Evolutionary conservation across 92 coral and sea anemone genomes (phyloP), one percentile per base, ranked within the genome.

Genomic region (Heteractis magnifica): DNA sequence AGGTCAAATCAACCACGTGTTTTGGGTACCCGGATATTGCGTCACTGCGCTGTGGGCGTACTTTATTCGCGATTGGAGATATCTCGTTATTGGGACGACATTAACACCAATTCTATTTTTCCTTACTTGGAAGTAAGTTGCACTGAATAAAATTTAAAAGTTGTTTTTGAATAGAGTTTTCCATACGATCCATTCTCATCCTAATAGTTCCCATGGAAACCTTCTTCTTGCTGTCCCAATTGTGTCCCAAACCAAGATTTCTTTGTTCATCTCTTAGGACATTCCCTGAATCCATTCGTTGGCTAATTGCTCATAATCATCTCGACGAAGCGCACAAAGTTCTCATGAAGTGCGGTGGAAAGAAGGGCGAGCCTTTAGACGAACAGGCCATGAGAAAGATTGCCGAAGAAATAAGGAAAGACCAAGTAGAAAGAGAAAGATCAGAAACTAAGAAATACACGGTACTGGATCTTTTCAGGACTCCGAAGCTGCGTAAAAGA

Each of bases 401-500:
- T 6, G 52, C 86, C 62, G 77, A 89, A 5, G 77, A 78, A 4
- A 84, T 89, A 55, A 56, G 89, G 64, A 82, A 71, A 56, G 85
- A 86, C 62, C 89, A 89, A 84, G 44, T 86, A 50, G 87, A 86
- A 74, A 52, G 87, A 53, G 87, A 86, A 64, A 48, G 59, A 58
- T 71, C 18, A 2, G 52, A 77, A 13, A n/a, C 83, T 10, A 86
- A 77, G 16, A 85, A 81, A 62, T 81, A 78, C 55, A 76, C 89
- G 12, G 87, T 81, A 11, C 51, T 89, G 10, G 89, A 89, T 77
- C 71, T 89, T 72, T 74, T 89, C 16, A 85, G 87, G 16, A 82
- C 89, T 4, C 89, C 89, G 20, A 89, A 89, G 65, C 80, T 89
- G 76, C 84, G 92, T 44, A 89, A 82, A 82, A 82, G 92, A 85